These are phyloP conservation scores for Aphis craccivora DNA, from an alignment of 1,140 invertebrate genomes.

Conservation along the genomic window DNA sequence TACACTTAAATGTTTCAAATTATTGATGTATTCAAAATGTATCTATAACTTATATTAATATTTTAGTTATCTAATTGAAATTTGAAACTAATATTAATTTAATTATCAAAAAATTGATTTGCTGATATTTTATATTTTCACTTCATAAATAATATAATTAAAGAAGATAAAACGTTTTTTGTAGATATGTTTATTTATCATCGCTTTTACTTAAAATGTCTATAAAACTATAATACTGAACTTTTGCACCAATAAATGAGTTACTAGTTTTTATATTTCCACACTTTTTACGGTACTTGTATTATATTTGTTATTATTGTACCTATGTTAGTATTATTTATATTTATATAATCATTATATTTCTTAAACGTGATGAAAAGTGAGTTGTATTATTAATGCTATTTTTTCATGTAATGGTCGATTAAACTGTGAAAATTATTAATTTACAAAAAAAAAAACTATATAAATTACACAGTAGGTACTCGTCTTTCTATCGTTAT, in stretches of 20 bases:
- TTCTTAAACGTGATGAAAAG: background rate
- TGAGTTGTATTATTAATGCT: background rate
- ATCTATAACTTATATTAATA: background rate
- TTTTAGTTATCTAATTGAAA: no score
- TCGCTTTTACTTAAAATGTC: background rate
- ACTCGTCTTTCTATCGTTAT: background rate
- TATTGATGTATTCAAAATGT: no score
- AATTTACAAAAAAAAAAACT: background rate
- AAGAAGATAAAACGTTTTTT: background rate
- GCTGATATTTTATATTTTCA: background rate
- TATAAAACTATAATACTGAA: background rate
- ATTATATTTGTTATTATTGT: background rate
- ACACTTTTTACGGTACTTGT: background rate
- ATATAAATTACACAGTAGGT: background rate
- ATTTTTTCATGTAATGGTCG: background rate
- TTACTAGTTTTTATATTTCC: background rate
- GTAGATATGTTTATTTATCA: background rate
- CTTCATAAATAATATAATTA: background rate
- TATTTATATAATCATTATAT: background rate
- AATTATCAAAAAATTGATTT: background rate
- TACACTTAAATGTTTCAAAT: no score
- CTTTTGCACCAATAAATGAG: background rate
- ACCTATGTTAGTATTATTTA: background rate
- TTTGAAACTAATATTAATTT: background rate
- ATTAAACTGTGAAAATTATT: slow-evolving; percentile 1